Percentiles rank a stretch among this genome's conserved stretches.
phyloP scores from a whole-genome alignment of 2,113 vertebrate genomes.

The Marmota flaviventris region DNA sequence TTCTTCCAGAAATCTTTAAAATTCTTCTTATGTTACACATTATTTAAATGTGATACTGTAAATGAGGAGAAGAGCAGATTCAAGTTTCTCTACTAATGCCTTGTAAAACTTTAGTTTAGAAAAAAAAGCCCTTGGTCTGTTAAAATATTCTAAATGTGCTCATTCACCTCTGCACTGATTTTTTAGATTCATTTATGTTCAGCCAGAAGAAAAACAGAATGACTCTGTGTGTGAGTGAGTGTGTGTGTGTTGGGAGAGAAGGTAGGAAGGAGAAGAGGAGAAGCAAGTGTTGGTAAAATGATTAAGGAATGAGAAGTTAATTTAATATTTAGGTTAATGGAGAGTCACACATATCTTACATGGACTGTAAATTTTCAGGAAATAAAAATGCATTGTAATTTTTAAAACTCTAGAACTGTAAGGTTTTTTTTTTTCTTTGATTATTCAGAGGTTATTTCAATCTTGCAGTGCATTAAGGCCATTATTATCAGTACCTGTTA shows the following conservation, averaged over 20 bases:
- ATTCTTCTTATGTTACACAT: not conserved
- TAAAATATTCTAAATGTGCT: not conserved
- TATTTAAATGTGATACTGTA: constrained; percentile 11
- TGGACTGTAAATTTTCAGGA: constrained; percentile 46
- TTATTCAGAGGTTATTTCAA: constrained; percentile 51
- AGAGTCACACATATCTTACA: constrained; percentile 21
- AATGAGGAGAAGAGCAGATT: not conserved
- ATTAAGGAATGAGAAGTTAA: constrained; percentile 58
- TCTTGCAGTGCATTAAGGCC: not conserved
- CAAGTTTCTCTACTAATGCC: not conserved
- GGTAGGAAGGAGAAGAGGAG: not conserved
- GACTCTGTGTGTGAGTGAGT: not conserved
- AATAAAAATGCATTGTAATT: constrained; percentile 63
- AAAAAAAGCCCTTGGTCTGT: not conserved
- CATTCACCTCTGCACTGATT: not conserved
- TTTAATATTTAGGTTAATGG: constrained; percentile 59
- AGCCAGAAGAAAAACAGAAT: not conserved
- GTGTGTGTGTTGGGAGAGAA: not conserved
- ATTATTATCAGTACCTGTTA: constrained; percentile 29
- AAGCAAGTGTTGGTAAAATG: constrained; percentile 41
- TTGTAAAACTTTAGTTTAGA: not conserved
- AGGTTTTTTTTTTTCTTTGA: not conserved
- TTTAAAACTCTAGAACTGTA: constrained; percentile 14
- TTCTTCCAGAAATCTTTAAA: constrained; percentile 59
- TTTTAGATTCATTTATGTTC: not conserved